These are phyloP conservation scores for Bhutanitis thaidina DNA, from an alignment of 2,888 invertebrate genomes.

Conservation along the genomic window DNA sequence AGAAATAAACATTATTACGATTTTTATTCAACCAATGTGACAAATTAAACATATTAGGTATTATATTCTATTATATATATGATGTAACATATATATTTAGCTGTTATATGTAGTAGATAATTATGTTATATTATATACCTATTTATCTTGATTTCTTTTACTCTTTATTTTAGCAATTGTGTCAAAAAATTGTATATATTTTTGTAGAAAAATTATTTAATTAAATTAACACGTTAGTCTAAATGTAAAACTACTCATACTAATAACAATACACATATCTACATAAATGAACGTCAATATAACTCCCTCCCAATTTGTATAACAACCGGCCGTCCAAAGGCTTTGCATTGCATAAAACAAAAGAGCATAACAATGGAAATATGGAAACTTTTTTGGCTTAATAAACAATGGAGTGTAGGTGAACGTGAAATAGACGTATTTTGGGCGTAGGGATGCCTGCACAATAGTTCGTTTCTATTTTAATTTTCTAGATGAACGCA, in stretches of 20 bases:
- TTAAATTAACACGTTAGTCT: slow-evolving; percentile 10
- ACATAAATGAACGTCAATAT: slow-evolving; percentile 24
- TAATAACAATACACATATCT: slow-evolving; percentile 17
- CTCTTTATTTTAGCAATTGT: too few relatives aligned
- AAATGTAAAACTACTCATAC: slow-evolving; percentile 11
- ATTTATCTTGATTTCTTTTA: too few relatives aligned
- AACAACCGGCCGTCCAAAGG: slow-evolving; percentile 45
- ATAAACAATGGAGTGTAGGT: slow-evolving; percentile 65
- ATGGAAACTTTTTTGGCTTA: slow-evolving; percentile 67
- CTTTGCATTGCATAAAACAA: slow-evolving; percentile 68
- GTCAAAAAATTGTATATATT: too few relatives aligned
- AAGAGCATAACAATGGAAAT: slow-evolving; percentile 63
- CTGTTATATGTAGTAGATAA: too few relatives aligned
- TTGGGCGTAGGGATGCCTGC: slow-evolving; percentile 49
- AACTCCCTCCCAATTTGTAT: slow-evolving; percentile 50
- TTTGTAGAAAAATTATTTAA: neutral
- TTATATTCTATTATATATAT: too few relatives aligned
- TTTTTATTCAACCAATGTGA: too few relatives aligned
- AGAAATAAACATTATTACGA: too few relatives aligned
- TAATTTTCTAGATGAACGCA: slow-evolving; percentile 18
- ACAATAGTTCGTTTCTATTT: slow-evolving; percentile 21
- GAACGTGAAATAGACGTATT: slow-evolving; percentile 65
- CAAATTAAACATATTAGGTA: too few relatives aligned
- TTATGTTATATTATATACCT: too few relatives aligned
- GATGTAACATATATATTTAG: too few relatives aligned